Evolutionary conservation across 2,113 vertebrate species (phyloP).

Genomic region (Pteronura brasiliensis): DNA sequence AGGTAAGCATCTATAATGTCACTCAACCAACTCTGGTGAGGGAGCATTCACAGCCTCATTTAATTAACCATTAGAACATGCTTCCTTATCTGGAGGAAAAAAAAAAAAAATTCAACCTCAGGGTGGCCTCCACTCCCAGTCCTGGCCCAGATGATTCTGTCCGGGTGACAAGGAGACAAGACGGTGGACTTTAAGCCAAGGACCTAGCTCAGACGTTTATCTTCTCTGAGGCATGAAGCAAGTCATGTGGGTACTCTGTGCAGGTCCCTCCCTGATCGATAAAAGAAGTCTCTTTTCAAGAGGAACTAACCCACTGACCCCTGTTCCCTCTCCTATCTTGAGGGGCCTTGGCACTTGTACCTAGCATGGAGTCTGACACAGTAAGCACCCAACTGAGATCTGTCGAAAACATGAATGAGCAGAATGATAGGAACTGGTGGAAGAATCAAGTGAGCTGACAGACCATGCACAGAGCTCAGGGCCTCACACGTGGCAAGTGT

Average conservation of each 20-base stretch:
- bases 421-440: accelerated
- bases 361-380: background rate
- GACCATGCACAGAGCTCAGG: accelerated
- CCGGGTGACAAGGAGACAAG: background rate
- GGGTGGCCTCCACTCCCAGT: too few species aligned
- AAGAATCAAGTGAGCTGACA: background rate
- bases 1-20: background rate
- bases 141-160: background rate
- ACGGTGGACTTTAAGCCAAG: background rate
- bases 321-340: background rate
- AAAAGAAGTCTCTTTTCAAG: background rate
- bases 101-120: background rate
- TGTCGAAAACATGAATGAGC: background rate
- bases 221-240: background rate
- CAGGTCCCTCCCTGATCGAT: background rate
- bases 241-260: background rate
- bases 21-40: background rate
- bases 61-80: background rate
- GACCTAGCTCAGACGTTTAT: background rate
- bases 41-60: background rate
- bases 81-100: background rate
- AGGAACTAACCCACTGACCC: background rate
- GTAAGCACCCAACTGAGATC: background rate
- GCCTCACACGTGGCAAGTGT: background rate
- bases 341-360: background rate